Base-by-base conservation (phyloP, 2,797 vertebrate genomes). In the Clarias pachynema region DNA sequence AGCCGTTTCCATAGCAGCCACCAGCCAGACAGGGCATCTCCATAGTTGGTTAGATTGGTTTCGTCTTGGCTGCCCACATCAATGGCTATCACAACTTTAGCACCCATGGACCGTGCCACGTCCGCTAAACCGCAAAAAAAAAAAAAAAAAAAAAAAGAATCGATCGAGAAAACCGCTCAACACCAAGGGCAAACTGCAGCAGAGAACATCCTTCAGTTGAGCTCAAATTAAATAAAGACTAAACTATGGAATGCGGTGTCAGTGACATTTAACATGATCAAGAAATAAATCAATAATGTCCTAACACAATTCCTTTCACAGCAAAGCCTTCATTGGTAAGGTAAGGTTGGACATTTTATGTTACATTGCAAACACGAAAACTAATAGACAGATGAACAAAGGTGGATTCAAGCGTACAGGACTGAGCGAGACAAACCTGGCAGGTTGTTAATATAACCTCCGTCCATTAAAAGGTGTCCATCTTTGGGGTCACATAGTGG, bases 1-100 rank as follows among this genome's bases (percentile, higher is more conserved):
- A 97, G 96, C 77, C 97, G 96, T 92, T 99, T 99, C 98, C 98
- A 99, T 88, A 99, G 96, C 91, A 99, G 94, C 98, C 97, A 99
- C 98, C 98, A 99, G 65, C 97, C 97, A 0, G 97, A 99, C 84
- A 99, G 95, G 0, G 96, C 93, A 60, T 99, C 97, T 0, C 98
- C 96, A 0, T 99, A 99, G 94, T 99, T 99, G 91, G 97, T 98
- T 84, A 99, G 97, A 94, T 98, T 96, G 0, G 96, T 99, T 95
- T 99, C 97, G 34, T 99, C 97, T 18, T 93, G 94, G 94, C 97
- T 99, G 90, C 98, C 98, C 92, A 99, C 97, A 0, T 99, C 98
- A 0, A 99, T 97, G 29, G 97, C 97, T 0, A 99, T 95, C 92
- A 97, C 97, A 88, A 99, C 97, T 91, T 99, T 99, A 1, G 98